Percentiles rank a stretch among this genome's conserved stretches.
Conservation (phyloP, 64 coral and sea anemone genomes). For the Astreopora myriophthalma region DNA sequence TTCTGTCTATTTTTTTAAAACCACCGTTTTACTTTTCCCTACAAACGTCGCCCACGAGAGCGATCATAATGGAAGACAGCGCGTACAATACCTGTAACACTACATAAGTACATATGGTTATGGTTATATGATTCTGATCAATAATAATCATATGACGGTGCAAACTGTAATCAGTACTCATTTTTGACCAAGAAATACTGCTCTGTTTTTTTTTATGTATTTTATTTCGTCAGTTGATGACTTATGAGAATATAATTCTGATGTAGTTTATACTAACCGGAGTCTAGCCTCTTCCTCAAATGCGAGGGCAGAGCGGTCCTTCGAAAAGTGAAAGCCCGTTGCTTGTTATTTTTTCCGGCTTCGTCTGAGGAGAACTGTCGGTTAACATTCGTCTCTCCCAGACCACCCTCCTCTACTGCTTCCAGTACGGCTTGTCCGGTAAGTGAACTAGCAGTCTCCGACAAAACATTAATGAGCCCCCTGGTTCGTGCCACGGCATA, state of each 20-base stretch:
- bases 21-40: too few species aligned
- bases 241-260: background rate
- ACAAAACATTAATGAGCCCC: background rate
- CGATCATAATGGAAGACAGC: too few species aligned
- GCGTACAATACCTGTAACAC: too few species aligned
- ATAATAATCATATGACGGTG: too few species aligned
- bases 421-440: background rate
- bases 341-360: background rate
- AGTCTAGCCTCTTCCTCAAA: background rate
- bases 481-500: background rate
- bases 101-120: too few species aligned
- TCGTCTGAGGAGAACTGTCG: background rate
- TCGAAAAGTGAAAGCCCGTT: background rate
- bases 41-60: too few species aligned
- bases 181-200: too few species aligned
- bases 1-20: too few species aligned
- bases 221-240: background rate
- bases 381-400: background rate
- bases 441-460: background rate
- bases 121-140: too few species aligned
- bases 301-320: background rate
- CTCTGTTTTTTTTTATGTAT: too few species aligned
- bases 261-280: background rate
- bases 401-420: background rate
- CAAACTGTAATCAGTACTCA: too few species aligned